Evolutionary conservation across 2,797 vertebrate genomes (phyloP).

Genomic region (Sternarchorhynchus goeldii): DNA sequence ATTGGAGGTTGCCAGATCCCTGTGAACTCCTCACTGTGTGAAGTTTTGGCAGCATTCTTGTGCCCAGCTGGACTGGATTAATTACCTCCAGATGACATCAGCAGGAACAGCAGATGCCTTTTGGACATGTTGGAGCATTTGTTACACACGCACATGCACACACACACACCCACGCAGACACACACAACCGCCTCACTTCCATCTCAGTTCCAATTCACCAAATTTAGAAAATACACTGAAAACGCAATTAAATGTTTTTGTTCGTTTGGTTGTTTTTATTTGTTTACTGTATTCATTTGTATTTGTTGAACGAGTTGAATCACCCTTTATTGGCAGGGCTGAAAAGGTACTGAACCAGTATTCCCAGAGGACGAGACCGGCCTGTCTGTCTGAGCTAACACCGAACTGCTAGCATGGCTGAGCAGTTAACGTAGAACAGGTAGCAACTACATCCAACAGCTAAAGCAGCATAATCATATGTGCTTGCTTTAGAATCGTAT

Average conservation of each 20-base stretch:
- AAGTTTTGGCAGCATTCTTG: slow-evolving; percentile 62
- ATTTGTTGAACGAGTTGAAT: neutral
- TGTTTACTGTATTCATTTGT: neutral
- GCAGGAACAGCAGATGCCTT: slow-evolving; percentile 76
- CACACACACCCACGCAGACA: slow-evolving; percentile 14
- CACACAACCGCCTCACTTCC: neutral
- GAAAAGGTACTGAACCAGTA: neutral
- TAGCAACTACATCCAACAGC: neutral
- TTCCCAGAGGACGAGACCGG: neutral
- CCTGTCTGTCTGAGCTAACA: neutral
- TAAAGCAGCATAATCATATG: neutral
- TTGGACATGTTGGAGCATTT: slow-evolving; percentile 58
- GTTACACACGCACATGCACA: neutral
- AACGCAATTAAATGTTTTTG: neutral
- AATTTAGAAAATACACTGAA: neutral
- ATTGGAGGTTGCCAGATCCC: slow-evolving; percentile 59
- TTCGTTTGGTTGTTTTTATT: neutral
- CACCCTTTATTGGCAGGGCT: neutral
- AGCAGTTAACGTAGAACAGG: neutral
- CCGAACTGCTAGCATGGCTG: neutral
- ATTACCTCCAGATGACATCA: slow-evolving; percentile 79
- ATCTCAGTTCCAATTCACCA: neutral
- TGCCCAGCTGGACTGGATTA: slow-evolving; percentile 70
- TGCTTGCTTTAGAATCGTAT: no score
- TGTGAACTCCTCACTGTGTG: slow-evolving; percentile 58